Percentiles rank a stretch among this genome's conserved stretches.
Evolutionary conservation across 2,888 invertebrate genomes (phyloP).

Genomic region (Tipula helvola): DNA sequence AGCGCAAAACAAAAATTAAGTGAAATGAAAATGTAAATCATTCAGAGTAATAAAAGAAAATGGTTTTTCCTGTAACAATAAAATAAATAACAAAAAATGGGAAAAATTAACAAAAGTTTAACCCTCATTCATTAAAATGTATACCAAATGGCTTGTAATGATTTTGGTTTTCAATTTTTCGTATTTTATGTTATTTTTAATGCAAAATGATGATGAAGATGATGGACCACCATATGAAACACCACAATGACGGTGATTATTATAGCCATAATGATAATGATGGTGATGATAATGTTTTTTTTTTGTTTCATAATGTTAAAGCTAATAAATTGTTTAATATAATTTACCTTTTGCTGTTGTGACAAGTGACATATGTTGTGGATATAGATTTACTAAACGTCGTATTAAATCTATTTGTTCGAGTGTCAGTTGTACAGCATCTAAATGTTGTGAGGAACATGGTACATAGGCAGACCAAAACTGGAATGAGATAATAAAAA

Average conservation of each 20-base stretch:
- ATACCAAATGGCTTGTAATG: background rate
- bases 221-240: background rate
- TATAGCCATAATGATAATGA: background rate
- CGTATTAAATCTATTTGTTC: constrained; percentile 80
- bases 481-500: constrained; percentile 35
- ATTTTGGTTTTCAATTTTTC: background rate
- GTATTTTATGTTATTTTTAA: background rate
- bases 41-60: background rate
- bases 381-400: constrained; percentile 65
- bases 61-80: background rate
- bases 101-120: background rate
- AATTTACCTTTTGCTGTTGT: constrained; percentile 62
- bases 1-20: background rate
- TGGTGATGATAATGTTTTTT: background rate
- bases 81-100: background rate
- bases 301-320: background rate
- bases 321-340: background rate
- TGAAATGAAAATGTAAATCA: background rate
- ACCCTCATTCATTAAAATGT: background rate
- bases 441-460: constrained; percentile 69
- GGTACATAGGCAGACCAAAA: constrained; percentile 82
- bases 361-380: constrained; percentile 62
- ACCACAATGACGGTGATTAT: background rate
- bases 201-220: background rate
- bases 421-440: constrained; percentile 70